phyloP scores from a whole-genome alignment of 2,888 invertebrate genomes.

The Odiellus spinosus region DNA sequence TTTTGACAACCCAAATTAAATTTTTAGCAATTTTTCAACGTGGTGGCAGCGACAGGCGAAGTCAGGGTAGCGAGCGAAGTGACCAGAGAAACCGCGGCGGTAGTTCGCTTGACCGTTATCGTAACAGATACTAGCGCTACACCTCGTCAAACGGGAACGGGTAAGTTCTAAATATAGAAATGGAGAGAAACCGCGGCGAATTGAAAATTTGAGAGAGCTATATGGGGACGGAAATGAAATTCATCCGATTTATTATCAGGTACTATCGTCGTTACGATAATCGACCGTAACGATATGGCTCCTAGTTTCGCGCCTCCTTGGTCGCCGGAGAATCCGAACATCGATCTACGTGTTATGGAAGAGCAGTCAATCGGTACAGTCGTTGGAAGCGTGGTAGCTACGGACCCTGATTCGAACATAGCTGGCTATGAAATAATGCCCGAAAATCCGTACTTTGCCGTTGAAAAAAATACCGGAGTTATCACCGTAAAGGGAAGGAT shows the following conservation, averaged over 20 bases:
- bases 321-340: constrained; percentile 46
- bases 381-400: constrained; percentile 57
- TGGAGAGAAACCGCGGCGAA: constrained; percentile 9
- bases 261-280: constrained; percentile 42
- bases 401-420: constrained; percentile 63
- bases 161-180: constrained; percentile 37
- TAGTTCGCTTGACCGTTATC: constrained; percentile 50
- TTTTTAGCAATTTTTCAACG: constrained; percentile 60
- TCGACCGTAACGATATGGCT: constrained; percentile 42
- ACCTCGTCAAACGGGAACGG: constrained; percentile 56
- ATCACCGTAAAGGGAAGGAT: constrained; percentile 58
- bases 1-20: too few relatives aligned
- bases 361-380: constrained; percentile 65
- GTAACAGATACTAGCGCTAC: constrained; percentile 42
- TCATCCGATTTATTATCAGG: constrained; percentile 31
- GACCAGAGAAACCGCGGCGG: constrained; percentile 62
- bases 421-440: constrained; percentile 49
- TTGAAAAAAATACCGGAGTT: constrained; percentile 62
- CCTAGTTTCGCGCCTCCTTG: constrained; percentile 53
- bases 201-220: background rate
- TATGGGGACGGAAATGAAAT: background rate
- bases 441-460: constrained; percentile 57
- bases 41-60: constrained; percentile 63
- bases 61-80: constrained; percentile 64
- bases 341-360: constrained; percentile 52